A percentile compares a stretch with the other conserved stretches of the same genome.
Conservation (phyloP, 2,113 vertebrate genomes). For the Brienomyrus longianalis region DNA sequence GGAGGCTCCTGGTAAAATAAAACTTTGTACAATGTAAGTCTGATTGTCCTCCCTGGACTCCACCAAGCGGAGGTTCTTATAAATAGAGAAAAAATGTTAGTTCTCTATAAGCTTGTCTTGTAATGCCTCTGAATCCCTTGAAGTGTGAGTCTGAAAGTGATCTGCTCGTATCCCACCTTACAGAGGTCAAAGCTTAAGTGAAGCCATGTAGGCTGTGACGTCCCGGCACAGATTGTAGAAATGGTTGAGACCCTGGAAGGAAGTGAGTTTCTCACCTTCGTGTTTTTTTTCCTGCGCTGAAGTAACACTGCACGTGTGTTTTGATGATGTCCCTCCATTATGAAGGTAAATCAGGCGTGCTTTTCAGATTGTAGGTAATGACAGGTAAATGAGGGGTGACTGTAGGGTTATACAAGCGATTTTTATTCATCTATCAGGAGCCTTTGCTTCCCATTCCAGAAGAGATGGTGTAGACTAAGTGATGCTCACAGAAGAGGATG, state of each 20-base stretch:
- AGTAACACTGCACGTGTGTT: neutral
- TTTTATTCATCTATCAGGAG: neutral
- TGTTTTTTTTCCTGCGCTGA: neutral
- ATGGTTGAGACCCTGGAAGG: neutral
- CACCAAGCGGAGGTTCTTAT: neutral
- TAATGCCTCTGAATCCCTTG: neutral
- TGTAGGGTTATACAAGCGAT: neutral
- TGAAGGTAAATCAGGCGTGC: neutral
- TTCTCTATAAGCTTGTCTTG: neutral
- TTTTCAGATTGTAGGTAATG: neutral
- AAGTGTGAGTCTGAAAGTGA: neutral
- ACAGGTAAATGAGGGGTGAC: neutral
- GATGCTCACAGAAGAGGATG: neutral
- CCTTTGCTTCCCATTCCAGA: neutral
- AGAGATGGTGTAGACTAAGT: neutral
- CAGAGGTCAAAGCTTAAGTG: neutral
- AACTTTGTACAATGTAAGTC: neutral
- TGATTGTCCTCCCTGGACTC: neutral
- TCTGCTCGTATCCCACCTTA: neutral
- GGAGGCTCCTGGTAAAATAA: neutral
- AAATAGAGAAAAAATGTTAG: neutral
- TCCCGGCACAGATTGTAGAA: neutral
- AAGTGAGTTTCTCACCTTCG: neutral
- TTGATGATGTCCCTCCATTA: neutral
- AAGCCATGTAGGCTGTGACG: neutral